Percentiles rank a stretch among this genome's conserved stretches.
Evolutionary conservation across 2,888 invertebrate species (phyloP).

Genomic region (Tachina lurida): DNA sequence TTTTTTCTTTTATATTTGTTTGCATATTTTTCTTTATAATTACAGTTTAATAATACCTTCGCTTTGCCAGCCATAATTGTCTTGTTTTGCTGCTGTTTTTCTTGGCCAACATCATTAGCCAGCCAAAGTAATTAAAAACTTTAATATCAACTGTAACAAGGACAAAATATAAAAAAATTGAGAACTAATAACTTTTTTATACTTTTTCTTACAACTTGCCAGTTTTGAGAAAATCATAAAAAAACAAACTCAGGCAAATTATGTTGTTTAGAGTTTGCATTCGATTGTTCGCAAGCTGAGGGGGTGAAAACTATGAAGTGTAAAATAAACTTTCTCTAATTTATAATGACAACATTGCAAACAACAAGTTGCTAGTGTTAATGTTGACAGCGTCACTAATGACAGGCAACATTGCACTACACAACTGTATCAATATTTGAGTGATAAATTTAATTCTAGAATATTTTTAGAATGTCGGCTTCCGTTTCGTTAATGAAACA

Average conservation of each 20-base stretch:
- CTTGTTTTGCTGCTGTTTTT: constrained; percentile 55
- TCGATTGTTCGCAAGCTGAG: constrained; percentile 15
- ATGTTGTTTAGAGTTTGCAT: constrained; percentile 18
- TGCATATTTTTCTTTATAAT: constrained; percentile 50
- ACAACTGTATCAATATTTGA: constrained; percentile 67
- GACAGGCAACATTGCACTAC: constrained; percentile 45
- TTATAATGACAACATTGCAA: constrained; percentile 62
- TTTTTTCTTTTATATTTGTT: neutral
- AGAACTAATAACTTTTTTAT: constrained; percentile 44
- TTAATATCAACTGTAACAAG: constrained; percentile 31
- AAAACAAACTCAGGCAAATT: constrained; percentile 40
- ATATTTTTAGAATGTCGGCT: constrained; percentile 53
- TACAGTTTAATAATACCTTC: constrained; percentile 55
- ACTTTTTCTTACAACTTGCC: constrained; percentile 54
- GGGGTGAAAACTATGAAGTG: constrained; percentile 29
- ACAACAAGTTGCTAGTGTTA: constrained; percentile 28
- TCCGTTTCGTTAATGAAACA: constrained; percentile 59
- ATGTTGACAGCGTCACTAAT: constrained; percentile 44
- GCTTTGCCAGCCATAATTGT: constrained; percentile 61
- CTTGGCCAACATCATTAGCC: constrained; percentile 67
- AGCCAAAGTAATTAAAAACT: constrained; percentile 69
- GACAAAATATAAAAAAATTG: constrained; percentile 7
- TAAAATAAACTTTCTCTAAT: constrained; percentile 67
- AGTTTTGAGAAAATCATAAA: constrained; percentile 11
- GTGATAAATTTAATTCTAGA: constrained; percentile 53